Evolutionary conservation across 1,140 invertebrate species (phyloP), one percentile per base, ranked within the genome.

Genomic region (Amphibalanus amphitrite): DNA sequence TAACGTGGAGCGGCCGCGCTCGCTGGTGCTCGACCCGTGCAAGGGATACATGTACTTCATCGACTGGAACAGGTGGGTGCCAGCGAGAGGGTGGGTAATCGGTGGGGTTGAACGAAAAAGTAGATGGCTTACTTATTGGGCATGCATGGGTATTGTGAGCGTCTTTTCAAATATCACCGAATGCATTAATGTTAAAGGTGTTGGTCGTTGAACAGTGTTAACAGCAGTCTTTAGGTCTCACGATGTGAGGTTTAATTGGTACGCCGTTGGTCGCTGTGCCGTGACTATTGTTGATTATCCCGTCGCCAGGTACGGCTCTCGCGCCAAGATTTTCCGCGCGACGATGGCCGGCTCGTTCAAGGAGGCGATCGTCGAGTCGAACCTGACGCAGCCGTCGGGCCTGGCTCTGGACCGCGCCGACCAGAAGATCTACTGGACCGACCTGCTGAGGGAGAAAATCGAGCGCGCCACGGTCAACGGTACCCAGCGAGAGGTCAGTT

Each of bases 281-380:
- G n/a, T n/a, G n/a, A n/a, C n/a, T n/a, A n/a, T n/a, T n/a, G n/a
- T n/a, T n/a, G n/a, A n/a, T n/a, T n/a, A n/a, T n/a, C n/a, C n/a
- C n/a, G n/a, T n/a, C n/a, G n/a, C 92, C 67, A 84, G 92, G 70
- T 94, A 92, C 77, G 92, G 92, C 0, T 93, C 92, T 0, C 89
- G 90, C 0, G 93, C 93, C 0, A 95, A 95, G 79, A 99, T 99
- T 67, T 95, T 93, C 78, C 84, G 92, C 70, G 90, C 95, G 0
- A 97, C 95, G 0, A 96, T 98, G 93, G 95, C 95, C 0, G 97
- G 97, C 3, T 95, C 94, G 0, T 80, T 94, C 67, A 94, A 95
- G 77, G 87, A 86, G 71, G 89, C 91, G 0, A 91, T 99, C 26
- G 88, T 98, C 0, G 89, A 92, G 38, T 89, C 88, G 76, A 91